Conservation (phyloP, 2,113 vertebrate genomes). For the Syngnathoides biaculeatus region DNA sequence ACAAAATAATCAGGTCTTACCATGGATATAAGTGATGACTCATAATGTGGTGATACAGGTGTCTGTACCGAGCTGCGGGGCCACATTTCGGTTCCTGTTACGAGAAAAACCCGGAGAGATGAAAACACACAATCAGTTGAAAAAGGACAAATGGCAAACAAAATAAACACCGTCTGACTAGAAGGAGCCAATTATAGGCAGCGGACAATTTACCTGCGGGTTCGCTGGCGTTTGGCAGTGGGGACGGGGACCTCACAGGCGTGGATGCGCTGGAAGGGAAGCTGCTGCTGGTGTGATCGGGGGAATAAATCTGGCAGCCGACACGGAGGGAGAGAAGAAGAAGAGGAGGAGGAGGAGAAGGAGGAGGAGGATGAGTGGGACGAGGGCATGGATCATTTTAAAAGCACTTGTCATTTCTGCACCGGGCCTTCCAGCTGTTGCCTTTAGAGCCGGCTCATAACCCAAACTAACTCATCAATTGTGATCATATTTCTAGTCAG, state of each 20-base stretch:
- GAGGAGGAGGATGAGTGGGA: slow-evolving; percentile 40
- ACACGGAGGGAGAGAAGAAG: slow-evolving; percentile 24
- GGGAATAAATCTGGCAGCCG: slow-evolving; percentile 91
- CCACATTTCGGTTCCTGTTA: slow-evolving; percentile 64
- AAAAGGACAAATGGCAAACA: neutral
- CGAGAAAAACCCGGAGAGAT: slow-evolving; percentile 1
- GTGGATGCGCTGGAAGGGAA: slow-evolving; percentile 95
- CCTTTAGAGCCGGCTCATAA: slow-evolving; percentile 53
- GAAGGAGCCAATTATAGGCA: neutral
- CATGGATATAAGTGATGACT: slow-evolving; percentile 71
- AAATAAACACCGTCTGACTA: neutral
- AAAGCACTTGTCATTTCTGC: slow-evolving; percentile 58
- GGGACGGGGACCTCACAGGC: slow-evolving; percentile 89
- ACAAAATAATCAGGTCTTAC: slow-evolving; percentile 46
- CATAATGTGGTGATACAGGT: slow-evolving; percentile 61
- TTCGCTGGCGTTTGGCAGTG: slow-evolving; percentile 77
- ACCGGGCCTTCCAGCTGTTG: slow-evolving; percentile 58
- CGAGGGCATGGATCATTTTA: slow-evolving; percentile 69
- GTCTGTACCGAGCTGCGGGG: slow-evolving; percentile 52
- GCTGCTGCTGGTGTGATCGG: slow-evolving; percentile 96
- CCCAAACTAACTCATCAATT: slow-evolving; percentile 65
- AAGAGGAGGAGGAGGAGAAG: neutral
- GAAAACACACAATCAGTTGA: neutral
- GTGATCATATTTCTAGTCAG: slow-evolving; percentile 58
- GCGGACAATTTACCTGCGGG: slow-evolving; percentile 51